Evolutionary conservation across 2,113 vertebrate species (phyloP).

Genomic region (Recurvirostra avosetta): DNA sequence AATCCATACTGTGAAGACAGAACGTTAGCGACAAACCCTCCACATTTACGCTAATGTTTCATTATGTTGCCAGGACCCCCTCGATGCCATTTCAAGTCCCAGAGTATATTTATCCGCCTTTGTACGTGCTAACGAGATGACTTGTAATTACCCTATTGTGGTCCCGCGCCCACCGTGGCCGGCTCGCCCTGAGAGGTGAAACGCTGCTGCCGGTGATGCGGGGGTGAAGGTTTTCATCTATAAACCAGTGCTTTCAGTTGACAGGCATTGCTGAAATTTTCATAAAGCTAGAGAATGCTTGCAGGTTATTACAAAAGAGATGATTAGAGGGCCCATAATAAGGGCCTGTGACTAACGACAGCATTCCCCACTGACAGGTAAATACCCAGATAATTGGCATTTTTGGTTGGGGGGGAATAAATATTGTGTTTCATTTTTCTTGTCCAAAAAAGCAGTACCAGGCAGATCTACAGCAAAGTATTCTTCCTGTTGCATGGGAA

Average conservation of each 20-base stretch:
- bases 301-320: background rate
- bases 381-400: background rate
- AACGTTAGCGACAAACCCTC: background rate
- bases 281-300: background rate
- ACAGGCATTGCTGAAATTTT: background rate
- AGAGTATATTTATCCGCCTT: background rate
- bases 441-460: background rate
- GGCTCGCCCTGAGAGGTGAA: background rate
- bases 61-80: background rate
- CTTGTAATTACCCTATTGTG: background rate
- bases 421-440: background rate
- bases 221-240: background rate
- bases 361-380: background rate
- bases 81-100: fast-evolving
- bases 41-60: background rate
- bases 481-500: background rate
- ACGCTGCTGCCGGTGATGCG: background rate
- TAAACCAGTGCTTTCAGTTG: background rate
- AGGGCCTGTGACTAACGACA: background rate
- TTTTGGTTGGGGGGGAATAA: background rate
- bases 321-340: background rate
- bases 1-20: background rate
- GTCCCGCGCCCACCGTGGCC: fast-evolving
- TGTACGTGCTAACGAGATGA: background rate
- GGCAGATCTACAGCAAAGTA: background rate